A percentile compares a stretch with the other conserved stretches of the same genome.
Conservation (phyloP, 2,113 vertebrate genomes). For the Takifugu bimaculatus region DNA sequence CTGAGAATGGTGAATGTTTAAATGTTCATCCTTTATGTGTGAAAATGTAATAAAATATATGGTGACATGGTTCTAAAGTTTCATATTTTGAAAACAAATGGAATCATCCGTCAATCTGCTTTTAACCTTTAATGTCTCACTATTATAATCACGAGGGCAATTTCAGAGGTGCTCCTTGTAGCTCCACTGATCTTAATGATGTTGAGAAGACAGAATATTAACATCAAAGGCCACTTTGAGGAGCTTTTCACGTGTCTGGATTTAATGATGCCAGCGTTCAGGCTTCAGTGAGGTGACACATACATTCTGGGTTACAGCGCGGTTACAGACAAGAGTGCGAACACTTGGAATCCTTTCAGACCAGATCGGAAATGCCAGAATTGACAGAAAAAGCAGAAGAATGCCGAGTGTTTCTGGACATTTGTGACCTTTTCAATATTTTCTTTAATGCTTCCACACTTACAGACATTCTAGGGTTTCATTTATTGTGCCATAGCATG, state of each 20-base stretch:
- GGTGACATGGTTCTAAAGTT: no score
- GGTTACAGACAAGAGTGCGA: constrained; percentile 4
- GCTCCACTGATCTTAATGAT: no score
- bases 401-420: constrained; percentile 22
- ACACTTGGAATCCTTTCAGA: constrained; percentile 9
- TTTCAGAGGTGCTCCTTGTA: no score
- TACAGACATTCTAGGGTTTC: constrained; percentile 23
- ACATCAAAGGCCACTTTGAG: no score
- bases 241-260: no score
- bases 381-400: not conserved
- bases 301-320: constrained; percentile 16
- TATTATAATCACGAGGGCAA: no score
- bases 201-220: no score
- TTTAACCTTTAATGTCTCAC: no score
- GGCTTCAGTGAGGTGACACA: not conserved
- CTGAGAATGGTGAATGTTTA: not conserved
- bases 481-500: constrained; percentile 32
- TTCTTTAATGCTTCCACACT: not conserved
- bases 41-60: not conserved
- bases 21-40: not conserved
- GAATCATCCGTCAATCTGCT: no score
- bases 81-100: no score
- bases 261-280: no score
- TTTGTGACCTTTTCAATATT: not conserved
- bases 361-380: no score